Evolutionary conservation across 2,113 vertebrate genomes (phyloP), one percentile per base, ranked within the genome.

Genomic region (Elephas maximus): DNA sequence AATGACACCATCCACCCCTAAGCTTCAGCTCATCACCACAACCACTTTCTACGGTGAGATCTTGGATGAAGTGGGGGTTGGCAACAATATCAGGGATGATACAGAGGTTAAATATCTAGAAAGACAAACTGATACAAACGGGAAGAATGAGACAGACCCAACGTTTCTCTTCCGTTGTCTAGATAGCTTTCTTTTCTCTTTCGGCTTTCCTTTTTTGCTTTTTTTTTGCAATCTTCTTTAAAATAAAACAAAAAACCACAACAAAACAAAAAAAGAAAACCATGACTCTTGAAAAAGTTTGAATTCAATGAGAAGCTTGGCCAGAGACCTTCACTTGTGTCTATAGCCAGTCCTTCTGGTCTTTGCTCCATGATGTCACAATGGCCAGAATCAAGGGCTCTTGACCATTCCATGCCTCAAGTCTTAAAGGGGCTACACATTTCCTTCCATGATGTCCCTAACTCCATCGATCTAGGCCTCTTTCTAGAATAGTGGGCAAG

Each of bases 381-480:
- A 14, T 88, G 6, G 44, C 11, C 24, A 92, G 80, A 90, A 67
- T 57, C 33, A 90, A 37, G 41, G 23, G 24, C 12, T 48, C 1
- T 76, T 93, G 51, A 84, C 8, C 23, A 81, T 80, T 88, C 83
- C 23, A 14, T 80, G 4, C 30, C 44, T 78, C 10, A 44, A 1
- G 15, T 93, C 92, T 96, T 97, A 97, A 95, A 97, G 88, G 83
- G 77, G 57, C 48, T 20, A 71, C 7, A 71, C 7, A 1, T 69
- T 37, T 67, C 5, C 5, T 85, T 73, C 28, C 45, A 30, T 0
- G 6, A 9, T 74, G 20, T 18, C 63, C 14, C n/a, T 82, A 83
- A 62, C 0, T 90, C 78, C 8, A 80, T 79, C 87, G 41, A 14
- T 30, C 24, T 57, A 73, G 17, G 5, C 15, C 20, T 30, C n/a